Evolutionary conservation across 1,140 invertebrate genomes (phyloP).

Genomic region (Adoxophyes honmai): DNA sequence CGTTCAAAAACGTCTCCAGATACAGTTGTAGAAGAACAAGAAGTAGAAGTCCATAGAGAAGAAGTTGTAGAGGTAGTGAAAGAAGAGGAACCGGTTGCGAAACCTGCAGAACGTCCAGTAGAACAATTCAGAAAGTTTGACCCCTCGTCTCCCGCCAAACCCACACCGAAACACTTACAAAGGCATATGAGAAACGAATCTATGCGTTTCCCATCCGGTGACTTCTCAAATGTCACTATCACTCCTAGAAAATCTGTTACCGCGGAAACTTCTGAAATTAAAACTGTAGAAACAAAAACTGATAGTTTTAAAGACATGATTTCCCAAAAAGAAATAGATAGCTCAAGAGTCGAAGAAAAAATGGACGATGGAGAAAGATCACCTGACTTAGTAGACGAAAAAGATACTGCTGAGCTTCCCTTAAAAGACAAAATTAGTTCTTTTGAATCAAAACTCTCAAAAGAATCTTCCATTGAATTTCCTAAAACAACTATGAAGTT

Average conservation of each 20-base stretch:
- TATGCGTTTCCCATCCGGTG: constrained; percentile 74
- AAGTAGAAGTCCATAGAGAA: constrained; percentile 34
- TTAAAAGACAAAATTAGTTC: constrained; percentile 71
- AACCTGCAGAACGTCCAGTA: constrained; percentile 44
- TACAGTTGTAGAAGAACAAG: constrained; percentile 43
- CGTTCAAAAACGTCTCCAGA: constrained; percentile 62
- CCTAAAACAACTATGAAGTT: constrained; percentile 67
- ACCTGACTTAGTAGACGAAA: constrained; percentile 59
- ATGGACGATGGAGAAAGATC: constrained; percentile 66
- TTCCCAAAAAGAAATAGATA: constrained; percentile 69
- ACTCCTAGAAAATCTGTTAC: constrained; percentile 68
- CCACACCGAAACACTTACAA: constrained; percentile 74
- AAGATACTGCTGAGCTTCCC: constrained; percentile 69
- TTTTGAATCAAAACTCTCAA: constrained; percentile 69
- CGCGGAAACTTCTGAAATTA: constrained; percentile 56
- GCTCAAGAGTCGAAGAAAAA: constrained; percentile 66
- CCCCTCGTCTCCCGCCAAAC: constrained; percentile 67
- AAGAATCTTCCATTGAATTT: constrained; percentile 58
- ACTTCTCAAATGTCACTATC: constrained; percentile 74
- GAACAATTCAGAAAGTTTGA: constrained; percentile 68
- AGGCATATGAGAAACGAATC: constrained; percentile 76
- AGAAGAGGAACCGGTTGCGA: constrained; percentile 37
- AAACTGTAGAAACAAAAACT: constrained; percentile 48
- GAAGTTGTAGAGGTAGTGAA: constrained; percentile 38
- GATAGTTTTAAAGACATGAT: constrained; percentile 57